phyloP scores from a whole-genome alignment of 1,140 invertebrate species.

The Ganaspis sp. region DNA sequence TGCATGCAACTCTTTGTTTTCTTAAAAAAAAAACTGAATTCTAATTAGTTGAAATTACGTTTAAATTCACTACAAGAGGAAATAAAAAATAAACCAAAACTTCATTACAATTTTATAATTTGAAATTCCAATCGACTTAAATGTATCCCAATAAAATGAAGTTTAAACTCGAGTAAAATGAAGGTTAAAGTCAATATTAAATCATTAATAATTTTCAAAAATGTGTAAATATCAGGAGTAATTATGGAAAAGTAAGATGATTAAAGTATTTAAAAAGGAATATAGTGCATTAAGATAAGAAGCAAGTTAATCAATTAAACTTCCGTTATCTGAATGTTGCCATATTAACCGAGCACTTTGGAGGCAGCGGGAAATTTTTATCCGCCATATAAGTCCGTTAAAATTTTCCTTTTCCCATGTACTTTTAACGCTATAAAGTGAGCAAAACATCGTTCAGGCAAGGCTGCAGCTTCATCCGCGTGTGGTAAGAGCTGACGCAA shows the following conservation, averaged over 20 bases:
- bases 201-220: not conserved
- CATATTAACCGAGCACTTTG: conserved; percentile 1
- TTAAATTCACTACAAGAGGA: too few species aligned
- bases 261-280: not conserved
- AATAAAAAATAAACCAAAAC: too few species aligned
- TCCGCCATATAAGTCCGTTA: conserved; percentile 5
- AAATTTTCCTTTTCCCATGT: conserved; percentile 2
- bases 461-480: not conserved
- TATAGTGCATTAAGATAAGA: not conserved
- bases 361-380: not conserved
- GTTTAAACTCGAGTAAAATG: not conserved
- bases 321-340: not conserved
- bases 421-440: conserved; percentile 10
- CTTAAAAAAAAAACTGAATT: too few species aligned
- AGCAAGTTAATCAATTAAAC: not conserved
- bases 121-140: too few species aligned
- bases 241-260: not conserved
- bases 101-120: too few species aligned
- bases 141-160: not conserved
- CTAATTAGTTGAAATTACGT: too few species aligned
- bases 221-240: not conserved
- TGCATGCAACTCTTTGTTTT: too few species aligned
- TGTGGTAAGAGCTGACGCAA: conserved; percentile 31
- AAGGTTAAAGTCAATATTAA: not conserved
- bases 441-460: not conserved